A percentile compares a stretch with the other conserved stretches of the same genome.
Evolutionary conservation across 2,888 invertebrate species (phyloP).

Genomic region (Phortica magna): DNA sequence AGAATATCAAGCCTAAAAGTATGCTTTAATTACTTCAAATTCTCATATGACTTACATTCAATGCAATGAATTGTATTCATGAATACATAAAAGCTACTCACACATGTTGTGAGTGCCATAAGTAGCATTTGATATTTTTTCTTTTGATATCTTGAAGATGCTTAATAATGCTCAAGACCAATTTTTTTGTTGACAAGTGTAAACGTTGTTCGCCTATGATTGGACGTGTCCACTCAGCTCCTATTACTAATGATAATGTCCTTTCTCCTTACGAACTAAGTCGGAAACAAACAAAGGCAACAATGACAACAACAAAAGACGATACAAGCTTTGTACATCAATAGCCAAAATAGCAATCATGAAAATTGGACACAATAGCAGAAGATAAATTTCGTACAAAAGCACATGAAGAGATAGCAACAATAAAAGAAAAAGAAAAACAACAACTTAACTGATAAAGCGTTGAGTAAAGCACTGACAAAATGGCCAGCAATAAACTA

Average conservation of each 20-base stretch:
- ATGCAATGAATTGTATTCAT: no score
- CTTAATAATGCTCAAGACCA: no score
- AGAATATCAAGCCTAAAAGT: no score
- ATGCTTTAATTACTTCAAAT: no score
- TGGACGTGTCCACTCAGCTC: background rate
- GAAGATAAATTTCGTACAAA: slow-evolving; percentile 33
- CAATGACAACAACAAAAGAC: slow-evolving; percentile 37
- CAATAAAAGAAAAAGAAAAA: slow-evolving; percentile 55
- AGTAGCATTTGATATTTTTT: no score
- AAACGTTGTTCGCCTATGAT: background rate
- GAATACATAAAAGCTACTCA: no score
- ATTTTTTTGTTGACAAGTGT: no score
- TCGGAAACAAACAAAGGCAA: slow-evolving; percentile 45
- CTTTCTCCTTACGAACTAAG: slow-evolving; percentile 26
- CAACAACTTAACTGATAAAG: background rate
- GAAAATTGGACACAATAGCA: slow-evolving; percentile 58
- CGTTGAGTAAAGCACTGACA: background rate
- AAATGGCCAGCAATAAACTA: slow-evolving; percentile 15
- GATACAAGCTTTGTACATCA: slow-evolving; percentile 47
- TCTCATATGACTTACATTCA: no score
- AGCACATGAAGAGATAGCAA: slow-evolving; percentile 47
- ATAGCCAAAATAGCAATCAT: slow-evolving; percentile 54
- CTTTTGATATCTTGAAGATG: no score
- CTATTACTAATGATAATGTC: slow-evolving; percentile 31
- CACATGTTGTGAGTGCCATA: no score